Evolutionary conservation across 2,797 vertebrate species (phyloP), one percentile per base, ranked within the genome.

Genomic region (Danio tinwini): DNA sequence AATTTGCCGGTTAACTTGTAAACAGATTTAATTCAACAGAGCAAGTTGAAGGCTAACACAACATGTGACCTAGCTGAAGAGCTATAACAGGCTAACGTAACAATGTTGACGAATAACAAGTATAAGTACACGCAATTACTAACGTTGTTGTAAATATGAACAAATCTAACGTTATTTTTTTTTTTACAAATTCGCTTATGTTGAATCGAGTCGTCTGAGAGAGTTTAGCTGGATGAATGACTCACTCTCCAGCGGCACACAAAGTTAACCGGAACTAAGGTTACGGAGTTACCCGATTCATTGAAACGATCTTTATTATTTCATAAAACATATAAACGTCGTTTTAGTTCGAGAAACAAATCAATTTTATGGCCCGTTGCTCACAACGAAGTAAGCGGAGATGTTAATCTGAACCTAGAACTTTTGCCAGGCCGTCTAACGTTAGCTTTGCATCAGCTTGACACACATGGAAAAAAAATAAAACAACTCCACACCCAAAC

Each of bases 401-500:
- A 59, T 8, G 58, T 39, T 52, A n/a, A 45, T 42, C 17, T 17
- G 10, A 75, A 44, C 7, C 72, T 11, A 44, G n/a, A 76, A 81
- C 55, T 81, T 81, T 70, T 47, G 74, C 44, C 71, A 82, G 80
- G 74, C 77, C 78, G 63, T 74, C 47, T 64, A 13, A 42, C 40
- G 69, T 39, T 68, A 61, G 53, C 76, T 61, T 78, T 67, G 76
- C 72, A 75, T 59, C 53, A 78, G 55, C 81, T 44, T 63, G 45
- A 68, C 70, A 80, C 68, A 80, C 37, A 77, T 59, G 77, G 64
- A 9, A 84, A 70, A 69, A 12, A 82, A 70, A 70, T 55, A 71
- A 82, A 83, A 61, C 50, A 67, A 71, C 62, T 73, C 68, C 80
- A 56, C 84, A 84, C 82, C 81, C 77, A 53, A 19, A 56, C 62